A percentile compares a stretch with the other conserved stretches of the same genome.
phyloP scores from a whole-genome alignment of 2,797 vertebrate species.

The Ispidina lecontei region DNA sequence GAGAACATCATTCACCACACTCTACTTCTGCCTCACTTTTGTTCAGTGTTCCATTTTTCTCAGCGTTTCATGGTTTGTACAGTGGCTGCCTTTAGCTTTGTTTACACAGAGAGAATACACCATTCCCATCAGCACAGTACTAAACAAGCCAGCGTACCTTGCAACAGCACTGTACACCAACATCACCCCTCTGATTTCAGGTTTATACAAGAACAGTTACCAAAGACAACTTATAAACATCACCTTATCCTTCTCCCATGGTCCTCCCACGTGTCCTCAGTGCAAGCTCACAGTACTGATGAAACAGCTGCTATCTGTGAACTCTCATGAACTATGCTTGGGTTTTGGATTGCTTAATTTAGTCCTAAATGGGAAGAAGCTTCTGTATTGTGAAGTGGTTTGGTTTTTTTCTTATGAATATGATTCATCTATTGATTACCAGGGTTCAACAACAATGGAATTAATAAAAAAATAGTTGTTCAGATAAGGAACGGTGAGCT shows the following conservation, averaged over 20 bases:
- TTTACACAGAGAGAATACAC: neutral
- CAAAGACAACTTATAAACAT: neutral
- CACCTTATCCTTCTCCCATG: neutral
- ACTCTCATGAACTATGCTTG: neutral
- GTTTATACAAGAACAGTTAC: neutral
- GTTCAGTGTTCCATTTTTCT: neutral
- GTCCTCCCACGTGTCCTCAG: neutral
- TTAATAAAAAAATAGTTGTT: neutral
- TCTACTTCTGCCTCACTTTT: neutral
- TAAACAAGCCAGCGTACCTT: neutral
- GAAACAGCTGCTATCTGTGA: neutral
- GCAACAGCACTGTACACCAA: rapidly evolving
- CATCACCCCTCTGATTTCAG: neutral
- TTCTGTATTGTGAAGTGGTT: neutral
- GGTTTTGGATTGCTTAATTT: neutral
- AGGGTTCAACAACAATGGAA: neutral
- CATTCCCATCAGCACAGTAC: neutral
- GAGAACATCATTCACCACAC: neutral
- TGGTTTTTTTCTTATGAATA: neutral
- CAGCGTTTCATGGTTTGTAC: neutral
- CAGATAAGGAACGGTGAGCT: neutral
- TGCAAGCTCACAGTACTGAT: neutral
- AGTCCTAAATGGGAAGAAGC: neutral
- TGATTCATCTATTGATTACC: neutral
- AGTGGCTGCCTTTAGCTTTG: neutral